Base-by-base conservation (phyloP, 1,140 invertebrate genomes). In the Liolophura sinensis region DNA sequence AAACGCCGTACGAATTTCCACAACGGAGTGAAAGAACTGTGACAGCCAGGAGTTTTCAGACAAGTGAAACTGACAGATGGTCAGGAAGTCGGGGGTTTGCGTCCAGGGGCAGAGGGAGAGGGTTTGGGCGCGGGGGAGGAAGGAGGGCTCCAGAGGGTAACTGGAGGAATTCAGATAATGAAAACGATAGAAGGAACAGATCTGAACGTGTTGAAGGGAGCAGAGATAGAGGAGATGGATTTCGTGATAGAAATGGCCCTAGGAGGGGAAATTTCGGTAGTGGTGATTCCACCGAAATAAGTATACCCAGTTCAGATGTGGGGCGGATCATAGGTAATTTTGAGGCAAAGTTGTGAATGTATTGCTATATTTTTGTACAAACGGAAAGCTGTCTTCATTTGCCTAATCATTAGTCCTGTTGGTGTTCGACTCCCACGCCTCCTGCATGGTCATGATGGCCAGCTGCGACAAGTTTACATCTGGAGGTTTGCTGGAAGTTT, bases 251-350 rank as follows among this genome's bases (percentile, higher is more conserved):
- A 55, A 50, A 57, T 58, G 25, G 57, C 3, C n/a, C 22, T 49
- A 57, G 60, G 47, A 47, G 40, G 27, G 9, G 62, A 55, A 60
- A 64, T n/a, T 62, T 55, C 69, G 56, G 51, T 64, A 52, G 27
- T 65, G 59, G 63, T 47, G 52, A 55, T 5, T 20, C 18, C 51
- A 54, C 51, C 51, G 24, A 24, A 24, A 54, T n/a, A n/a, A 54
- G 51, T 9, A 40, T 73, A 15, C 63, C 62, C 20, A 60, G 24
- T 46, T 55, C 25, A 48, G 27, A 56, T 54, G 65, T 67, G 49
- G 71, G 71, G 1, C 66, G 62, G 52, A 70, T 72, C 40, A 72
- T 72, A 67, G 71, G 71, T 72, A 64, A 40, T 40, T 40, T 40
- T 3, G 31, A 5, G 31, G 3, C 31, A 40, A 40, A 9, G 3